Percentiles rank a stretch among this genome's conserved stretches.
phyloP scores from a whole-genome alignment of 1,140 invertebrate species.

The Tetramorium simillimum region DNA sequence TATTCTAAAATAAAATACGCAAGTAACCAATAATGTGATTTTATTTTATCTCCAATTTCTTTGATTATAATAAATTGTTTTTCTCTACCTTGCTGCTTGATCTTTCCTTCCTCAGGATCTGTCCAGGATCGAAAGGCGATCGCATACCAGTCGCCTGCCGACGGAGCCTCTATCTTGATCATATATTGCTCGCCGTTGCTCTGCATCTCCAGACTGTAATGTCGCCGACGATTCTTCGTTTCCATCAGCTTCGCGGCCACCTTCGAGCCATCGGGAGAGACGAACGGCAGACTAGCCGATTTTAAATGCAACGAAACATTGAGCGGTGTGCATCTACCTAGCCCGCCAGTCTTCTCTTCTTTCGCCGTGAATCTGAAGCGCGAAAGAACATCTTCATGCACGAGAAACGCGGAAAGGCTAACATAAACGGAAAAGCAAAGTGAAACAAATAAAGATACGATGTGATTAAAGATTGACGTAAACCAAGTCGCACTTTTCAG shows the following conservation, averaged over 20 bases:
- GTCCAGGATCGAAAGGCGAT: conserved; percentile 91
- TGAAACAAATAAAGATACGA: no score
- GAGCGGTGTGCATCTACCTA: conserved; percentile 85
- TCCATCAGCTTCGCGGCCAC: conserved; percentile 88
- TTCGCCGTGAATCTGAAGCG: conserved; percentile 79
- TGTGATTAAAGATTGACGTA: no score
- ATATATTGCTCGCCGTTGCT: conserved; percentile 85
- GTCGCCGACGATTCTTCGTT: conserved; percentile 84
- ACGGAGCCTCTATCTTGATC: conserved; percentile 87
- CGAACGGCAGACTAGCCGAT: conserved; percentile 91
- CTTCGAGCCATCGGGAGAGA: conserved; percentile 91
- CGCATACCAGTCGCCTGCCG: conserved; percentile 92
- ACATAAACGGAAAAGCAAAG: no score
- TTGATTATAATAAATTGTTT: background rate
- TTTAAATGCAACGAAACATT: conserved; percentile 89
- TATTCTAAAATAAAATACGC: background rate
- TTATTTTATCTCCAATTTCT: background rate
- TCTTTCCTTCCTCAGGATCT: conserved; percentile 89
- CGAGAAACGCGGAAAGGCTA: background rate
- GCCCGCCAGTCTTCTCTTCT: conserved; percentile 81
- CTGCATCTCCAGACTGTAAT: conserved; percentile 82
- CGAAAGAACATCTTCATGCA: background rate
- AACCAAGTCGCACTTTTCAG: no score
- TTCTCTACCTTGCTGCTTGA: conserved; percentile 89
- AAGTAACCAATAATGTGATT: background rate